Evolutionary conservation across 2,888 invertebrate genomes (phyloP), one percentile per base, ranked within the genome.

Genomic region (Pseudococcus longispinus): DNA sequence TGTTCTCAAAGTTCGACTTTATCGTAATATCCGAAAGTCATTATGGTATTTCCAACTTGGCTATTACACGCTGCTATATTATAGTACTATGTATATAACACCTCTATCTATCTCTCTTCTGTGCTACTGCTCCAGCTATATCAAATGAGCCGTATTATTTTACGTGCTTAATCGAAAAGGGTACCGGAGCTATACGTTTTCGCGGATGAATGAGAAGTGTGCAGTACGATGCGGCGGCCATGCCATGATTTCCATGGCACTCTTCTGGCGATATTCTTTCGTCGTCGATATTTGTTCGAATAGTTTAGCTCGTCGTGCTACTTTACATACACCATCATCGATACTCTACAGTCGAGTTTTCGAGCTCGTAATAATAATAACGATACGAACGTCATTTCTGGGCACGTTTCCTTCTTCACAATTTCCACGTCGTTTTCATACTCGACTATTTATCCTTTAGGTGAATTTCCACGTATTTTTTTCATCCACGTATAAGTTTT

Each of bases 111-210:
- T 60, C 60, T 23, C 29, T 32, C 26, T 32, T 29, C 18, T 32
- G 18, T 13, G 18, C 18, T 0, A 6, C 32, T 32, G 18, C n/a
- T 60, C 23, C 23, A 9, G 13, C n/a, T 60, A 23, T 42, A 80
- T 80, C 77, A 80, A 80, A 80, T 80, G 77, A 80, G 77, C 37
- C 77, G 77, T 80, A 80, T 80, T 80, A 80, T 80, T 80, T 42
- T 37, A 70, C 77, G 77, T 29, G 70, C 29, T 70, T 70, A 70
- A 29, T 70, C 70, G 70, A 70, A 29, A 70, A 70, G 29, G 70
- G 29, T 18, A 70, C 70, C 9, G 29, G 32, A 70, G 70, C 70
- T 60, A 60, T 60, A 70, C 29, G 32, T 70, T 70, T 70, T 29
- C 70, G 26, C 26, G n/a, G 51, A 65, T 65, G 11, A 65, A 65